Evolutionary conservation across 37 sponge, comb jelly and placozoan genomes (phyloP).

Genomic region (Hexactinellida sp.): DNA sequence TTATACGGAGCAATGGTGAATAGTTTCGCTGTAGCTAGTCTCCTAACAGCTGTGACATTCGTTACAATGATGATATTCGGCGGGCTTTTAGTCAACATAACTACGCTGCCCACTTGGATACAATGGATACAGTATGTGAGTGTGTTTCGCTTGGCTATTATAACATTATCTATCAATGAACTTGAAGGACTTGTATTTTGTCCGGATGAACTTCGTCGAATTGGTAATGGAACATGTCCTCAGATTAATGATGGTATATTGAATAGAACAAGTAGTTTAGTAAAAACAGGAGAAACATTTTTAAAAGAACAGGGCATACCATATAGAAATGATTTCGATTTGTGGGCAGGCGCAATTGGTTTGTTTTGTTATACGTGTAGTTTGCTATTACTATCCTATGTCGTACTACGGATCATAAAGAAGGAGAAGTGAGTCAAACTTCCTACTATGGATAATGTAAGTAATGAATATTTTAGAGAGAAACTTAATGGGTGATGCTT

Average conservation of each 20-base stretch:
- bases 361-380: neutral
- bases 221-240: neutral
- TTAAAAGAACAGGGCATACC: neutral
- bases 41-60: constrained; percentile 40
- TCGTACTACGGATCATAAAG: neutral
- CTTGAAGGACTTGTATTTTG: neutral
- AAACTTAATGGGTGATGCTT: too few species aligned
- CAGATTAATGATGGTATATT: neutral
- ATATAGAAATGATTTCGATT: neutral
- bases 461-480: too few species aligned
- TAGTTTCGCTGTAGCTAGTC: constrained; percentile 32
- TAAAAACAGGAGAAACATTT: neutral
- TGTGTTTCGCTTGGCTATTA: constrained; percentile 37
- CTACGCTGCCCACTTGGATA: constrained; percentile 40
- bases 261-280: neutral
- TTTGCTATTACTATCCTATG: neutral
- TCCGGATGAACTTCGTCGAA: neutral
- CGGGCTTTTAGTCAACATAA: constrained; percentile 48
- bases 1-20: constrained; percentile 14
- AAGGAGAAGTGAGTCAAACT: neutral
- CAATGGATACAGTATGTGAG: constrained; percentile 60
- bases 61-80: constrained; percentile 65
- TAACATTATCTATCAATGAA: neutral
- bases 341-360: neutral
- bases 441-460: too few species aligned